Evolutionary conservation across 2,797 vertebrate species (phyloP).

Genomic region (Typhlichthys eigenmanni): DNA sequence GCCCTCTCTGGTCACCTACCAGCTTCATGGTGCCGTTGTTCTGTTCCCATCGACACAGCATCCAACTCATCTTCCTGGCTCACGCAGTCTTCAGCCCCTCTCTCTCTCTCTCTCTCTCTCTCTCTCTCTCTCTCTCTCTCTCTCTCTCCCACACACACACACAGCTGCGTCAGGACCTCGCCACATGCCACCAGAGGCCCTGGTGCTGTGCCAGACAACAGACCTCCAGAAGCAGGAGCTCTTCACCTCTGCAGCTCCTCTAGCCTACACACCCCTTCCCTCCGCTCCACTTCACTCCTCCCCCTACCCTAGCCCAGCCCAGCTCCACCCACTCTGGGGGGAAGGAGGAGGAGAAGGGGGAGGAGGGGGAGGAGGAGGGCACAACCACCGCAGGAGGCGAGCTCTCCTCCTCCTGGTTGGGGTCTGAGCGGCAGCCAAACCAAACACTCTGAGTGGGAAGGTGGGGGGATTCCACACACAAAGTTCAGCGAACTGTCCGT

Average conservation of each 20-base stretch:
- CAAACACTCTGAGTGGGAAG: not conserved
- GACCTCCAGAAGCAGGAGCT: no score
- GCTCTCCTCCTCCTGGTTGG: conserved; percentile 39
- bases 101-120: conserved; percentile 3
- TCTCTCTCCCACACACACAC: conserved; percentile 18
- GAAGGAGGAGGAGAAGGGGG: conserved; percentile 35
- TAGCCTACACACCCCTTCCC: not conserved
- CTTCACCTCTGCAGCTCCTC: conserved; percentile 47
- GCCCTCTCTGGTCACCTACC: conserved; percentile 73
- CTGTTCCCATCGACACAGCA: conserved; percentile 91
- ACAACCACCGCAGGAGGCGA: conserved; percentile 9
- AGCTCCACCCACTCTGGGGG: conserved; percentile 62
- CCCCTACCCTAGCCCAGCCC: conserved; percentile 22
- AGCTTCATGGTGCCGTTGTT: conserved; percentile 92
- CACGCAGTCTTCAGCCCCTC: conserved; percentile 32
- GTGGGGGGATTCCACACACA: no score
- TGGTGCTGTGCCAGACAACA: no score
- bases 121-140: not conserved
- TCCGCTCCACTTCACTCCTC: conserved; percentile 11
- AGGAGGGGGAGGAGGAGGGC: conserved; percentile 29
- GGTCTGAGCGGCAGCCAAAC: conserved; percentile 65
- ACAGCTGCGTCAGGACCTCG: conserved; percentile 74
- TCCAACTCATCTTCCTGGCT: conserved; percentile 80
- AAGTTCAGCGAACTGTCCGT: conserved; percentile 64
- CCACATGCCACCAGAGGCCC: conserved; percentile 39